Evolutionary conservation across 2,888 invertebrate genomes (phyloP).

Genomic region (Eupithecia dodoneata): DNA sequence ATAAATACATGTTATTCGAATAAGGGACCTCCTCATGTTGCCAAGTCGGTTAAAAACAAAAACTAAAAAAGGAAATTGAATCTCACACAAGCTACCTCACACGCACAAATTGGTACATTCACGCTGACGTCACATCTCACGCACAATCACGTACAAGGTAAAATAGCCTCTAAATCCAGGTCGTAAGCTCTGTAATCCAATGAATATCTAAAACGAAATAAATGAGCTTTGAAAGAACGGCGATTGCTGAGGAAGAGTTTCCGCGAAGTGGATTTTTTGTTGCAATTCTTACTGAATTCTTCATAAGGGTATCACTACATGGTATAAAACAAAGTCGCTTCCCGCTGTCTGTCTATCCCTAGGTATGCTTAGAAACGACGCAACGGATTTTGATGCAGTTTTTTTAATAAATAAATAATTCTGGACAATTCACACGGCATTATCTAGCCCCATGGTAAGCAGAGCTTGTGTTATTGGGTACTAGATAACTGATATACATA

Average conservation of each 20-base stretch:
- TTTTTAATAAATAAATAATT: too few relatives aligned
- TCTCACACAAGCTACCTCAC: not conserved
- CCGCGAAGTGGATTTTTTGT: not conserved
- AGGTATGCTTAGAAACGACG: too few relatives aligned
- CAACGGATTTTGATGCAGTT: too few relatives aligned
- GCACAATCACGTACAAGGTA: constrained; percentile 6
- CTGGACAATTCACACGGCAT: too few relatives aligned
- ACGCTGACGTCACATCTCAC: not conserved
- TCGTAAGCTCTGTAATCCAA: constrained; percentile 13
- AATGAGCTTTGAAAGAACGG: constrained; percentile 19
- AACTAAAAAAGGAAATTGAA: not conserved
- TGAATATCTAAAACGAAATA: constrained; percentile 27
- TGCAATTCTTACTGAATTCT: not conserved
- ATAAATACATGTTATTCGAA: not conserved
- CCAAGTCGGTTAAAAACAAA: not conserved
- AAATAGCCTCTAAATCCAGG: not conserved
- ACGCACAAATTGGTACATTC: constrained; percentile 3
- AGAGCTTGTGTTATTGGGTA: too few relatives aligned
- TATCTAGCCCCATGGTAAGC: too few relatives aligned
- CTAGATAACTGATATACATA: too few relatives aligned
- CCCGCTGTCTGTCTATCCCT: too few relatives aligned
- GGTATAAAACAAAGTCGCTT: too few relatives aligned
- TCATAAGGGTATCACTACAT: too few relatives aligned
- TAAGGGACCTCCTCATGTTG: not conserved
- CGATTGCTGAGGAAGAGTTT: not conserved